Base-by-base conservation (phyloP, 2,797 vertebrate genomes). In the Pseudochirops corinnae region DNA sequence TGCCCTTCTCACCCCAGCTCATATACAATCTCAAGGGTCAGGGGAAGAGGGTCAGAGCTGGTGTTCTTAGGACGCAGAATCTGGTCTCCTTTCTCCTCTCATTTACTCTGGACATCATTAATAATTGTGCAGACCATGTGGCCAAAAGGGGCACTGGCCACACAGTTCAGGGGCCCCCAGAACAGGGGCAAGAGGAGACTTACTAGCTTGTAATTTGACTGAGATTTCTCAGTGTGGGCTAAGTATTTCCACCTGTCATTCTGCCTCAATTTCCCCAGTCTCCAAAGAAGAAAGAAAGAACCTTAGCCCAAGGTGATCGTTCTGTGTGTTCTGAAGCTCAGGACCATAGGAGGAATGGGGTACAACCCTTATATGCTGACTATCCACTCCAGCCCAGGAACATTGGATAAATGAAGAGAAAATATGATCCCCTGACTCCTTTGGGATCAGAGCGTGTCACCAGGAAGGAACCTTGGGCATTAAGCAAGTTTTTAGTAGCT, bases 181-280 rank as follows among this genome's bases (percentile, higher is more conserved):
- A n/a, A 82, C 14, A 24, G n/a, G n/a, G n/a, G 67, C 6, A 24
- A 24, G 21, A 24, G 9, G n/a, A 82, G n/a, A 46, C n/a, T 82
- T 82, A 39, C n/a, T 82, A n/a, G 67, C n/a, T 82, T 50, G 24
- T 46, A 87, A 24, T 50, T 87, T 50, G 24, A 39, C 21, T 87
- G 39, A 87, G n/a, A 82, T 82, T 82, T 50, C 74, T 87, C 39
- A 87, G 74, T 87, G 39, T 87, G n/a, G 7, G 74, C 74, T 87
- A 26, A 87, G 74, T 50, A 46, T 26, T 87, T 50, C 39, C 92
- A 46, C 53, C 67, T 67, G 55, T 57, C 92, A 67, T 95, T 62
- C 60, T 1, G 18, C 74, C 74, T 87, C 11, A 62, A 94, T 94
- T 95, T 87, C 39, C 91, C 94, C 91, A 87, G 93, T 95, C 93